Conservation (phyloP, 2,888 invertebrate genomes). For the Achlya flavicornis region DNA sequence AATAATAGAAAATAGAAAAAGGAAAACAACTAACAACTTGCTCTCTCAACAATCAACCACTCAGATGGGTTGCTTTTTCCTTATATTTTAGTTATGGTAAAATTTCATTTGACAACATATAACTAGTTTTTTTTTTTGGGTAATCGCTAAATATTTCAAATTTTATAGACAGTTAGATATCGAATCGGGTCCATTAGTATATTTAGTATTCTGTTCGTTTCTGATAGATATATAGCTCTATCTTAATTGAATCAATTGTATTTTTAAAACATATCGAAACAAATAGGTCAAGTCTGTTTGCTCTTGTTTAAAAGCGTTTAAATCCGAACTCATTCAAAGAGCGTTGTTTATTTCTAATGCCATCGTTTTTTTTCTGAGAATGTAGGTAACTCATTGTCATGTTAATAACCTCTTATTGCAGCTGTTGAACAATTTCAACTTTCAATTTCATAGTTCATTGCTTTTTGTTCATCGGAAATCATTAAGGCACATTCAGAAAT, state of each 20-base stretch:
- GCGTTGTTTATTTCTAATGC: constrained; percentile 41
- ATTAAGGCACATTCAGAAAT: background rate
- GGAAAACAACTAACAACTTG: too few relatives aligned
- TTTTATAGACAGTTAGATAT: too few relatives aligned
- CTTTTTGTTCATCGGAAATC: background rate
- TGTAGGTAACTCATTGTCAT: constrained; percentile 2
- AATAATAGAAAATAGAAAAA: background rate
- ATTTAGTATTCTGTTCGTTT: too few relatives aligned
- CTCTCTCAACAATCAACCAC: too few relatives aligned
- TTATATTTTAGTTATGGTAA: too few relatives aligned
- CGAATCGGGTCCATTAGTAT: too few relatives aligned
- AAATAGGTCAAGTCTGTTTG: constrained; percentile 54
- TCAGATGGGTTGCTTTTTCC: too few relatives aligned
- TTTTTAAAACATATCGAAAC: constrained; percentile 16
- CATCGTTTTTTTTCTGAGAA: constrained; percentile 14
- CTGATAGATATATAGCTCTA: too few relatives aligned
- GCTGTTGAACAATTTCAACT: background rate
- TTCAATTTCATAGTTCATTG: background rate
- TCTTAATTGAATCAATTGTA: constrained; percentile 5
- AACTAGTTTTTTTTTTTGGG: too few relatives aligned
- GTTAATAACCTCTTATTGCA: background rate
- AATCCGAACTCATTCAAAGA: constrained; percentile 43
- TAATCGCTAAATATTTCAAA: too few relatives aligned
- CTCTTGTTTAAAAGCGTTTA: constrained; percentile 44
- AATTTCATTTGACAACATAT: too few relatives aligned